Conservation (phyloP, 2,797 vertebrate genomes). For the Sebastes elongatus region DNA sequence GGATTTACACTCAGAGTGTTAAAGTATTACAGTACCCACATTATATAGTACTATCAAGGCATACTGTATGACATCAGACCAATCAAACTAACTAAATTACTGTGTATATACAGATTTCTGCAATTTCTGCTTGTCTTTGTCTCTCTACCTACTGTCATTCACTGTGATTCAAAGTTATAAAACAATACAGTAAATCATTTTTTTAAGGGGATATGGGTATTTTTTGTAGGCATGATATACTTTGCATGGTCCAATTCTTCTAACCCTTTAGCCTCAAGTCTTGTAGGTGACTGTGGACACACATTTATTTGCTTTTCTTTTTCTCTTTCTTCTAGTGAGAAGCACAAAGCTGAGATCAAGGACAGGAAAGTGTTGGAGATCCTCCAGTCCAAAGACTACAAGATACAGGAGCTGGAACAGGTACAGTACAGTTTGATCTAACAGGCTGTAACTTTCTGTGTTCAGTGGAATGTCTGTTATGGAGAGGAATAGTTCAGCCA, state of each 20-base stretch:
- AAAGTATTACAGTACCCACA: neutral
- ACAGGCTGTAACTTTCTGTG: neutral
- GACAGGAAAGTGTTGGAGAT: constrained; percentile 93
- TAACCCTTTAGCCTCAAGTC: neutral
- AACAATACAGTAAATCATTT: neutral
- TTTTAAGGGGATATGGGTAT: neutral
- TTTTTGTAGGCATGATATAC: neutral
- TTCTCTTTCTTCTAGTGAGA: constrained; percentile 84
- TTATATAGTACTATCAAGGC: neutral
- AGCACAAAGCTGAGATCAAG: constrained; percentile 92
- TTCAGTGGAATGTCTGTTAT: neutral
- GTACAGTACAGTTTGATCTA: constrained; percentile 64
- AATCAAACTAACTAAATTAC: neutral
- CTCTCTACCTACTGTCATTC: neutral
- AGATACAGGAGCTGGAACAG: constrained; percentile 90
- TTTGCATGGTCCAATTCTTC: neutral
- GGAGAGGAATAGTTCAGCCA: neutral
- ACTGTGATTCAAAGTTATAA: neutral
- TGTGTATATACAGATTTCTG: neutral
- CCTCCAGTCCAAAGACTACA: constrained; percentile 90
- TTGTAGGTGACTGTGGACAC: neutral
- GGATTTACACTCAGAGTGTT: neutral
- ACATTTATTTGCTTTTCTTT: neutral
- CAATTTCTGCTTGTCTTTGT: neutral
- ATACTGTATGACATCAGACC: neutral